Evolutionary conservation across 2,888 invertebrate species (phyloP), one percentile per base, ranked within the genome.

Genomic region (Sinopyrophorus schimmeli): DNA sequence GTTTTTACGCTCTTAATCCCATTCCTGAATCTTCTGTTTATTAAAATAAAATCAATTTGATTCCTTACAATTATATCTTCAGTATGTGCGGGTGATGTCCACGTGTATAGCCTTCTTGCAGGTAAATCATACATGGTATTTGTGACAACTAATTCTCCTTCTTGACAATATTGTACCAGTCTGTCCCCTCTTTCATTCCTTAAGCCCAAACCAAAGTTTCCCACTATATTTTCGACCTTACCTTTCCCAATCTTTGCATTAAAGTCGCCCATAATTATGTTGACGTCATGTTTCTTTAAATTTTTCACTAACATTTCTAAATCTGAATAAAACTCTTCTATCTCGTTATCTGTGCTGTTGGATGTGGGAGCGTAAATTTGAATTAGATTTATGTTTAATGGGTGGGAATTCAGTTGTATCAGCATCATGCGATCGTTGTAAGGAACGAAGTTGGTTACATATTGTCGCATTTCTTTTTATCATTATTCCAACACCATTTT

Each of bases 131-230:
- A 58, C 16, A 35, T 57, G 1, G 57, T 60, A 43, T 61, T 61
- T 23, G 58, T 9, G 2, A 63, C 59, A 6, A 55, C 11, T 5
- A 59, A 11, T 7, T 60, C 50, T 11, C 59, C 21, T 57, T 58
- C 57, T 5, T 10, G 14, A 0, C 59, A 59, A 26, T 46, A 61
- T 1, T 61, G 37, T 4, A 62, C 37, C 4, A 61, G 44, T 50
- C 41, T 56, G 10, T 59, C 46, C 7, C 59, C 58, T 54, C 58
- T 57, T 3, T 49, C 26, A 24, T 62, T 62, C 50, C 61, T 57
- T 21, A 23, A 20, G 0, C 59, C 58, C 6, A 57, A 48, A 5
- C 58, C 59, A 12, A 55, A 9, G 1, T 28, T 11, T 30, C 24
- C 24, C 6, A 35, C 9, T 2, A 4, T 12, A 5, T 21, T 9